Evolutionary conservation across 1,140 invertebrate genomes (phyloP), one percentile per base, ranked within the genome.

Genomic region (Delia radicum): DNA sequence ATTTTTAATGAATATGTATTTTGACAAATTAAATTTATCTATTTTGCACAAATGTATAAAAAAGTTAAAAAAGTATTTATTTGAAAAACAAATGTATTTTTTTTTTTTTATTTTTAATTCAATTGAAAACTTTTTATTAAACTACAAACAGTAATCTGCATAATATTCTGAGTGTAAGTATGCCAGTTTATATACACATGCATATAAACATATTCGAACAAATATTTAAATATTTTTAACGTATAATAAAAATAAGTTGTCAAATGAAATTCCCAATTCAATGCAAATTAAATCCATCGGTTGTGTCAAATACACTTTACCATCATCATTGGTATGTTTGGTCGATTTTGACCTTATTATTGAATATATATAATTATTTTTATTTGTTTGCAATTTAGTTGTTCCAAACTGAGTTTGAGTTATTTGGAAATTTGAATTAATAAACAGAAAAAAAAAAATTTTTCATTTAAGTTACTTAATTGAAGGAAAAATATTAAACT

Each of bases 261-360:
- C 65, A 69, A 69, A 69, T 69, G 65, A 69, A 69, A 69, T 69
- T 69, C 65, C 65, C 65, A 69, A 69, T 69, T 69, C 65, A 69
- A 69, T 69, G 29, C 65, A 69, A 69, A 69, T 69, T 69, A 69
- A 69, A 69, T 69, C 65, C 65, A 69, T 69, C 65, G 65, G 65
- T 69, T 69, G 65, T 69, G 65, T 69, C 65, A 69, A 69, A 69
- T 33, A 69, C 65, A 69, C 65, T 69, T 69, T 69, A 69, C 65
- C 29, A 69, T 55, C 48, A 21, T 55, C 48, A 55, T 55, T 69
- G 29, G 65, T 69, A 69, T 33, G 18, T 69, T 69, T 69, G 65
- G 65, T 69, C 65, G 65, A 69, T 69, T 69, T 69, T 69, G 65
- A 69, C 65, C 65, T 69, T 69, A 69, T 69, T 69, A 42, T 42